Base-by-base conservation (phyloP, 92 coral and sea anemone genomes). In the Galaxea fascicularis region DNA sequence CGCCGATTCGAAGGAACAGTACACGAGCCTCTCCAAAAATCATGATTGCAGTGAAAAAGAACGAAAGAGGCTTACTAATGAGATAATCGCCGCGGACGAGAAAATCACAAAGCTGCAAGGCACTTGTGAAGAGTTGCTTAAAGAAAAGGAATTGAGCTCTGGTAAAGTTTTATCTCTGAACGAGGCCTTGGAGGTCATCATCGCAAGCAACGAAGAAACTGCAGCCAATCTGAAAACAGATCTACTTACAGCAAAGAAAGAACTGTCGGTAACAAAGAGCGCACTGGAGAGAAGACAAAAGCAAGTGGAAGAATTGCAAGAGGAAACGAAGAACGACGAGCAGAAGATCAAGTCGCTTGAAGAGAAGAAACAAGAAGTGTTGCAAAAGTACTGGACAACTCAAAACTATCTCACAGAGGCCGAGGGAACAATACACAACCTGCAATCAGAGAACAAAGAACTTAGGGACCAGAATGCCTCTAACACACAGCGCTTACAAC, bases 331-430 rank as follows among this genome's bases (percentile, higher is more conserved):
- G 81, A 81, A 57, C 46, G 81, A 65, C 52, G 95, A 90, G 54
- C 73, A 29, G 58, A 94, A 94, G 92, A 87, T 87, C 25, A 89
- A 77, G 74, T 74, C 83, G 3, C 67, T 89, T 28, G 93, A 91
- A 35, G 92, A 90, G 49, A 94, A 92, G 69, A 94, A 92, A 35
- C 91, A 90, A 67, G 98, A 92, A 10, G 51, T 77, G 1, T 69
- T 92, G 29, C 89, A 90, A 15, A 94, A 94, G 74, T 94, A 89
- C 85, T 94, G 98, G 98, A 80, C 77, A 3, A 74, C 86, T 27
- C 95, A 92, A 62, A 90, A 92, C 46, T 88, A 89, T 56, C 79
- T 94, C 24, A 77, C 90, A 0, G 98, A 92, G 14, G 92, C 93
- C 0, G 92, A 94, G 82, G 85, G 92, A 46, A 66, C 70, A 4